Evolutionary conservation across 2,888 invertebrate species (phyloP), one percentile per base, ranked within the genome.

Genomic region (Yponomeuta sedellus): DNA sequence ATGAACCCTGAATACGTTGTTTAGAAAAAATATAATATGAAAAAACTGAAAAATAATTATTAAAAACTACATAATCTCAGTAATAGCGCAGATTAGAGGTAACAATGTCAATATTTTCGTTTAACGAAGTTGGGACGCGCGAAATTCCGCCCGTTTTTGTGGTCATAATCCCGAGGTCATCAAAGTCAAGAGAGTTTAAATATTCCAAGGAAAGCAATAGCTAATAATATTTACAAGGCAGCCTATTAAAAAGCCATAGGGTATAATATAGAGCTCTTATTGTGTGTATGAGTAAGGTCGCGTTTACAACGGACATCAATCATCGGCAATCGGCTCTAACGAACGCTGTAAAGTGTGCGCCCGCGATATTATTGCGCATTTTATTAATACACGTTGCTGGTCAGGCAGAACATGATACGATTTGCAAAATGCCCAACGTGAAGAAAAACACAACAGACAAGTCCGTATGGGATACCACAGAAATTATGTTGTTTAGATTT

Each of bases 311-410:
- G 34, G 16, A 40, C 64, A 64, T 64, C 52, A 44, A 22, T 64
- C 64, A 64, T 44, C 64, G 25, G 16, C 22, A 25, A 8, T 20
- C 64, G 20, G 8, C 62, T 39, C 64, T 64, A 64, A 64, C 64
- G 64, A 64, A 64, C 19, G 44, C 40, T 25, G 39, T 62, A 62
- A 28, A 34, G 34, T 34, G 61, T 25, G 39, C 34, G 16, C 28
- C n/a, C 62, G n/a, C 34, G 6, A 52, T 64, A 44, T 64, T 64
- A 64, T 44, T 64, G 64, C 52, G 22, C 52, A 20, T 64, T 64
- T 64, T 64, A 64, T 44, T 52, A 19, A n/a, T 64, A 64, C 52
- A 39, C 34, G 62, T 62, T 39, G 62, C 62, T 4, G 39, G 19
- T 39, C n/a, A 62, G n/a, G 39, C 3, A 16, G 8, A n/a, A n/a